phyloP scores from a whole-genome alignment of 2,888 invertebrate genomes.

The Microctonus brassicae region DNA sequence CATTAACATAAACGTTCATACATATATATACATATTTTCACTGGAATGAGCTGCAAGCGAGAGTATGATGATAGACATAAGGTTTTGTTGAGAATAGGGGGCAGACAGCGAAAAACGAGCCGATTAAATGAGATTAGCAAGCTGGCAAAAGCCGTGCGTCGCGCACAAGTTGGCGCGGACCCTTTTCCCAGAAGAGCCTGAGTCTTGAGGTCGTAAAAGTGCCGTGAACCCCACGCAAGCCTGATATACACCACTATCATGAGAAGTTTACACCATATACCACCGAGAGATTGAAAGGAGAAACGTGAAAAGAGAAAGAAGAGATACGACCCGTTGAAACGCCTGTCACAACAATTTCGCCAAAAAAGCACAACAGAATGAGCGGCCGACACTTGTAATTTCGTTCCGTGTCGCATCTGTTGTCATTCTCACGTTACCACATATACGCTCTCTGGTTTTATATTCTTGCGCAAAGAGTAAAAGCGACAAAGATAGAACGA shows the following conservation, averaged over 20 bases:
- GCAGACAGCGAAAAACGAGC: slow-evolving; percentile 46
- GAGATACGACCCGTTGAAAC: slow-evolving; percentile 48
- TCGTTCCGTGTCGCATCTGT: slow-evolving; percentile 63
- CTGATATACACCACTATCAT: slow-evolving; percentile 30
- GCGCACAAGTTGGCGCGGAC: slow-evolving; percentile 25
- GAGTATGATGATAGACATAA: slow-evolving; percentile 27
- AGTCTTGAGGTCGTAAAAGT: slow-evolving; percentile 54
- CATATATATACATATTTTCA: neutral
- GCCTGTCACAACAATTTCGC: slow-evolving; percentile 64
- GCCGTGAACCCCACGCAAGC: slow-evolving; percentile 37
- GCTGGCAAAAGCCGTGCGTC: slow-evolving; percentile 16
- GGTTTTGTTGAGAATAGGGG: slow-evolving; percentile 3
- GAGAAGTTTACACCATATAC: slow-evolving; percentile 37
- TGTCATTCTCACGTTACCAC: slow-evolving; percentile 65
- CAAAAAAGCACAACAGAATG: slow-evolving; percentile 54
- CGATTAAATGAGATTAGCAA: slow-evolving; percentile 56
- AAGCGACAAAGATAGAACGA: slow-evolving; percentile 4
- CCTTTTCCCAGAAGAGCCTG: slow-evolving; percentile 58
- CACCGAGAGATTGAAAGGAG: slow-evolving; percentile 15
- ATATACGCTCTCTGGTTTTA: slow-evolving; percentile 46
- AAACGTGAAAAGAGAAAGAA: slow-evolving; percentile 24
- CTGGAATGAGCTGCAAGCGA: neutral
- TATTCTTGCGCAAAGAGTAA: slow-evolving; percentile 35
- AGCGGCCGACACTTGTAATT: slow-evolving; percentile 61
- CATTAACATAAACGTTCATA: neutral